Conservation (phyloP, 2,113 vertebrate genomes). For the Cyanoramphus novaezelandiae region DNA sequence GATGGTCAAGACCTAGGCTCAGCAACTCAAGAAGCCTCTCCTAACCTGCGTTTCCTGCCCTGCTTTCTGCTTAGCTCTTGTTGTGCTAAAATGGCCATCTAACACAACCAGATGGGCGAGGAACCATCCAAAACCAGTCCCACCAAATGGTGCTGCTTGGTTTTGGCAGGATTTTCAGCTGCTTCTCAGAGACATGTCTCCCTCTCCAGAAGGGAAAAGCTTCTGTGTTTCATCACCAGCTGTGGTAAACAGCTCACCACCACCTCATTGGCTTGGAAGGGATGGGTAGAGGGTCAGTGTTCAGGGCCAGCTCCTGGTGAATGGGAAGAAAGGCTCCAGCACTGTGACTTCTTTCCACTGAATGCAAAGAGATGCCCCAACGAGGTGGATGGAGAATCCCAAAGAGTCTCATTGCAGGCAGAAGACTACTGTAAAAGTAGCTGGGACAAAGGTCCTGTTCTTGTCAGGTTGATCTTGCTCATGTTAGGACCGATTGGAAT, state of each 20-base stretch:
- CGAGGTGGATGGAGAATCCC: neutral
- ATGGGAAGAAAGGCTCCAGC: neutral
- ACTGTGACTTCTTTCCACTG: neutral
- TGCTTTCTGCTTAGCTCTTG: neutral
- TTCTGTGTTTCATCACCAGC: neutral
- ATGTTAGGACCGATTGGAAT: neutral
- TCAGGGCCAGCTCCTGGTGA: neutral
- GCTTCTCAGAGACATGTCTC: neutral
- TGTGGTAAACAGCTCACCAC: neutral
- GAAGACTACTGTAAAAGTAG: neutral
- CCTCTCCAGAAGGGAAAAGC: neutral
- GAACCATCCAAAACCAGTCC: neutral
- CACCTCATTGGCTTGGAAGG: neutral
- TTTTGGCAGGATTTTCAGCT: neutral
- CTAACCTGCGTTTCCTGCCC: neutral
- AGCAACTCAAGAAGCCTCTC: neutral
- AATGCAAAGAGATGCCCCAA: neutral
- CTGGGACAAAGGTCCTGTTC: too few species aligned
- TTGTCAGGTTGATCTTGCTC: neutral
- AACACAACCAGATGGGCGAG: neutral
- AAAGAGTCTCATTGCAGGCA: neutral
- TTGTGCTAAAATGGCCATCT: neutral
- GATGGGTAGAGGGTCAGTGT: neutral
- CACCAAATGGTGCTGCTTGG: accelerated
- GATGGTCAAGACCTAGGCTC: neutral